Percentiles rank a stretch among this genome's conserved stretches.
Evolutionary conservation across 2,888 invertebrate species (phyloP).

Genomic region (Rhagium mordax): DNA sequence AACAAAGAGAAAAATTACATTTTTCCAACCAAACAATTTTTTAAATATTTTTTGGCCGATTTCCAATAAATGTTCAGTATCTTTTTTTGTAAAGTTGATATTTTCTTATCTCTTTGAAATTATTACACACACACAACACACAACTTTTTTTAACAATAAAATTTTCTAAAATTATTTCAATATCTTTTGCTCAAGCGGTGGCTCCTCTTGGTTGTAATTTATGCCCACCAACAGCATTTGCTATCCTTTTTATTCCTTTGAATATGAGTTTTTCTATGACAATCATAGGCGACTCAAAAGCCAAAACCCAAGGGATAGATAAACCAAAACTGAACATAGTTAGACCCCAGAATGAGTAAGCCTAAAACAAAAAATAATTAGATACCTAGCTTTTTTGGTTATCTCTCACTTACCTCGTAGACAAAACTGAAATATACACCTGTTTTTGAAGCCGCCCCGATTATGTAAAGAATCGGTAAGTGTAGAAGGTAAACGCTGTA

Average conservation of each 20-base stretch:
- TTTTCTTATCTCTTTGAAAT: no score
- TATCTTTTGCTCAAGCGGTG: no score
- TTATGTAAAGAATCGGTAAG: conserved; percentile 54
- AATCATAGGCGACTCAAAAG: conserved; percentile 68
- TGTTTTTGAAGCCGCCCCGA: conserved; percentile 41
- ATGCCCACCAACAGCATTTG: not conserved
- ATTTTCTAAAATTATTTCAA: no score
- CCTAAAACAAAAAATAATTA: conserved; percentile 50
- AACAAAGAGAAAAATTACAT: no score
- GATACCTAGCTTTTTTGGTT: not conserved
- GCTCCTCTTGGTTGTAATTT: no score
- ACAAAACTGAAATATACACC: conserved; percentile 53
- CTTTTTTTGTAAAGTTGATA: no score
- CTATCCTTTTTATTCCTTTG: not conserved
- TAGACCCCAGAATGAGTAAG: conserved; percentile 68
- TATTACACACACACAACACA: no score
- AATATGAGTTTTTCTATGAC: conserved; percentile 64
- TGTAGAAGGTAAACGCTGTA: conserved; percentile 74
- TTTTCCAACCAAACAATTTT: no score
- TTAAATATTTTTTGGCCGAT: no score
- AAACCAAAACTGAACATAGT: conserved; percentile 65
- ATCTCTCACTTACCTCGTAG: conserved; percentile 51
- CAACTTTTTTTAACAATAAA: no score
- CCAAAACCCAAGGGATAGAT: conserved; percentile 66
- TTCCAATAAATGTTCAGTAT: no score